These are phyloP conservation scores for rat (Rattus norvegicus) DNA, from an alignment of 2,113 vertebrate genomes.

Conservation along the genomic window GRCr8 NC_086020.1:192812001-192812500, in stretches of 20 bases:
- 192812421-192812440: conserved; percentile 57
- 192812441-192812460: conserved; percentile 61
- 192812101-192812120: background rate
- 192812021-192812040: no score
- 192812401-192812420: conserved; percentile 69
- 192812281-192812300: conserved; percentile 52
- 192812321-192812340: conserved; percentile 65
- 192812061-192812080: no score
- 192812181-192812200: background rate
- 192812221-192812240: background rate
- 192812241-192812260: background rate
- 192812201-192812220: background rate
- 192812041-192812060: no score
- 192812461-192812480: conserved; percentile 34
- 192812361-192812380: conserved; percentile 67
- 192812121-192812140: background rate
- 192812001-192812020: no score
- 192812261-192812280: background rate
- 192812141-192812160: conserved; percentile 4
- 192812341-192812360: conserved; percentile 71
- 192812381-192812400: conserved; percentile 67
- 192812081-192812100: no score
- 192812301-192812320: conserved; percentile 19
- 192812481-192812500: conserved; percentile 69
- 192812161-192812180: background rate